These are phyloP conservation scores for Eupithecia pulchellata DNA, from an alignment of 2,888 invertebrate genomes.

Conservation along the genomic window DNA sequence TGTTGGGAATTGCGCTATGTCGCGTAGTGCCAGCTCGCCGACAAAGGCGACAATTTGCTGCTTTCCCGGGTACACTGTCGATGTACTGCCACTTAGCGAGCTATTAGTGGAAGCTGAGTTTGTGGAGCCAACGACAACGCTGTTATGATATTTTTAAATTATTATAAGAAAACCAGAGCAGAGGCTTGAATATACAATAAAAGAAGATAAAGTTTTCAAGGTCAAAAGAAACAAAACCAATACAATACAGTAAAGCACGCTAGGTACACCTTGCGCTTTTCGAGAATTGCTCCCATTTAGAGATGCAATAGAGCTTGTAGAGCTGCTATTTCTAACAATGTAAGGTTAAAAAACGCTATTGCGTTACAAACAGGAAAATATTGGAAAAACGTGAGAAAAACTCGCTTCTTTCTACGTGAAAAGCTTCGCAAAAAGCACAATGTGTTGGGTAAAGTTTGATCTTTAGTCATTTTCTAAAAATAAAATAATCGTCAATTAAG, in stretches of 20 bases:
- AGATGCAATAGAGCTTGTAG: background rate
- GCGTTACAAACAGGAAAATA: background rate
- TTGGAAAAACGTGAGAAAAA: background rate
- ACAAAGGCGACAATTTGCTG: slow-evolving; percentile 34
- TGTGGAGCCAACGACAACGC: slow-evolving; percentile 12
- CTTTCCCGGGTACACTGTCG: slow-evolving; percentile 17
- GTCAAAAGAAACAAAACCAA: background rate
- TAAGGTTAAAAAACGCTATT: background rate
- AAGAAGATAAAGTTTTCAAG: background rate
- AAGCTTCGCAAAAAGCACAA: background rate
- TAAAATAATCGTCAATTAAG: background rate
- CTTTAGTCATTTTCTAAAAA: background rate
- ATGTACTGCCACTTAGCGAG: slow-evolving; percentile 21
- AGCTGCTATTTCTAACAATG: background rate
- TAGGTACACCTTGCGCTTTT: background rate
- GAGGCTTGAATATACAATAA: background rate
- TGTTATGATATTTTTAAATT: background rate
- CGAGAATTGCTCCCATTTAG: background rate
- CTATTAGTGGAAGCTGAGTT: slow-evolving; percentile 30
- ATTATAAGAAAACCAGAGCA: background rate
- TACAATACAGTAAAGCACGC: too few species aligned
- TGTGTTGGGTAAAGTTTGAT: background rate
- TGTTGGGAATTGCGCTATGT: background rate
- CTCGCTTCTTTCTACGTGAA: background rate
- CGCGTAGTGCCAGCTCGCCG: slow-evolving; percentile 9